Percentiles rank a stretch among this genome's conserved stretches.
Conservation (phyloP, 64 coral and sea anemone genomes). For the Montipora foliosa region DNA sequence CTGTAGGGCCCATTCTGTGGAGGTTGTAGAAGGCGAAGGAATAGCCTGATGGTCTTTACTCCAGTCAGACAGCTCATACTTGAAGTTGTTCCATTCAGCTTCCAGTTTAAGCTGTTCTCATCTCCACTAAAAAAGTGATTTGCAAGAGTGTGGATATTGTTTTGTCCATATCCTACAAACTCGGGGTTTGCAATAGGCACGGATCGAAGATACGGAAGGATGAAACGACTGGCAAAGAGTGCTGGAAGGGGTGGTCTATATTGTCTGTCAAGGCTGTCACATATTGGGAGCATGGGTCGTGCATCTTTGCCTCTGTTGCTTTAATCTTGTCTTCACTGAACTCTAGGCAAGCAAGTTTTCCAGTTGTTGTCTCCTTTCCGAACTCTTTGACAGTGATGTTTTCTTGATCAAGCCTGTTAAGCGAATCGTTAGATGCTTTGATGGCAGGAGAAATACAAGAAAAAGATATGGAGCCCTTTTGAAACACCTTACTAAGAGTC, state of each 20-base stretch:
- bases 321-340: slow-evolving; percentile 62
- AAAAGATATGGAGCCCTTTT: slow-evolving; percentile 43
- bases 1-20: slow-evolving; percentile 72
- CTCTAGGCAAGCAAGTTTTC: slow-evolving; percentile 69
- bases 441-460: slow-evolving; percentile 15
- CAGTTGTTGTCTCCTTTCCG: slow-evolving; percentile 65
- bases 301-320: slow-evolving; percentile 63
- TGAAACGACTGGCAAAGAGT: slow-evolving; percentile 59
- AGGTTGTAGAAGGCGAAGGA: slow-evolving; percentile 71
- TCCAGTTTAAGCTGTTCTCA: slow-evolving; percentile 60
- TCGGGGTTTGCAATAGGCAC: background rate
- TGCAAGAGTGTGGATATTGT: slow-evolving; percentile 54
- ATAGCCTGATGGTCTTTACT: slow-evolving; percentile 70
- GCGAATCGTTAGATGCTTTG: slow-evolving; percentile 59
- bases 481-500: slow-evolving; percentile 36
- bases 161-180: slow-evolving; percentile 71
- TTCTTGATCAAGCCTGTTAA: background rate
- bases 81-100: slow-evolving; percentile 68
- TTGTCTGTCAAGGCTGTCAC: slow-evolving; percentile 70
- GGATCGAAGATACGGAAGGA: slow-evolving; percentile 65
- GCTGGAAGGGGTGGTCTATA: slow-evolving; percentile 56
- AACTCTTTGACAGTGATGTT: slow-evolving; percentile 66
- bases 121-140: slow-evolving; percentile 74
- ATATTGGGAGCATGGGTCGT: slow-evolving; percentile 71
- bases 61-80: slow-evolving; percentile 66